Evolutionary conservation across 2,888 invertebrate genomes (phyloP).

Genomic region (Galerucella pusilla): DNA sequence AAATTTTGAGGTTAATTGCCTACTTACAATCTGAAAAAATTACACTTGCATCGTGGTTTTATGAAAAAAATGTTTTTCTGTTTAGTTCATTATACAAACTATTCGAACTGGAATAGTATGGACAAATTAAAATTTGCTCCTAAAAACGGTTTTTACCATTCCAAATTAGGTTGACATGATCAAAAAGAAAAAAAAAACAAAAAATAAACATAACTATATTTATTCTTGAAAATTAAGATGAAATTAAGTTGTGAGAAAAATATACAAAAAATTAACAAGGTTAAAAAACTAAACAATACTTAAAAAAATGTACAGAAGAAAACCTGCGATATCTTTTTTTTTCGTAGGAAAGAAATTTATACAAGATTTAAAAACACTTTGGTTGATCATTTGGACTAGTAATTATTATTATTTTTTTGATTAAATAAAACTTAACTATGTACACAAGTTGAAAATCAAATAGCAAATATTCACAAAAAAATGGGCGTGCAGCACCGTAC

Average conservation of each 20-base stretch:
- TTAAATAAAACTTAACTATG: slow-evolving; percentile 49
- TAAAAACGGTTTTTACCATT: slow-evolving; percentile 28
- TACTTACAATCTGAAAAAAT: too few relatives aligned
- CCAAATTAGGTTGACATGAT: slow-evolving; percentile 22
- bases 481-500: too few relatives aligned
- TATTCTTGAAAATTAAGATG: slow-evolving; percentile 50
- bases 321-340: slow-evolving; percentile 38
- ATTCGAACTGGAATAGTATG: too few relatives aligned
- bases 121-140: not conserved
- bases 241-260: slow-evolving; percentile 46
- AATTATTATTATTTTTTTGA: slow-evolving; percentile 49
- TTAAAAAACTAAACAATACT: slow-evolving; percentile 42
- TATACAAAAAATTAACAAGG: slow-evolving; percentile 49
- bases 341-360: slow-evolving; percentile 47
- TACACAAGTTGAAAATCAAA: slow-evolving; percentile 44
- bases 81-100: too few relatives aligned
- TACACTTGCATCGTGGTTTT: too few relatives aligned
- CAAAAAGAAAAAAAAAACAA: slow-evolving; percentile 45
- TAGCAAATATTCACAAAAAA: slow-evolving; percentile 42
- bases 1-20: too few relatives aligned
- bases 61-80: too few relatives aligned
- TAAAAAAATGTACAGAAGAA: slow-evolving; percentile 48
- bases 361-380: slow-evolving; percentile 58
- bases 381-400: slow-evolving; percentile 66
- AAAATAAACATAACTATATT: slow-evolving; percentile 49